Conservation (phyloP, 2,797 vertebrate genomes). For the Bothrops alternatus region DNA sequence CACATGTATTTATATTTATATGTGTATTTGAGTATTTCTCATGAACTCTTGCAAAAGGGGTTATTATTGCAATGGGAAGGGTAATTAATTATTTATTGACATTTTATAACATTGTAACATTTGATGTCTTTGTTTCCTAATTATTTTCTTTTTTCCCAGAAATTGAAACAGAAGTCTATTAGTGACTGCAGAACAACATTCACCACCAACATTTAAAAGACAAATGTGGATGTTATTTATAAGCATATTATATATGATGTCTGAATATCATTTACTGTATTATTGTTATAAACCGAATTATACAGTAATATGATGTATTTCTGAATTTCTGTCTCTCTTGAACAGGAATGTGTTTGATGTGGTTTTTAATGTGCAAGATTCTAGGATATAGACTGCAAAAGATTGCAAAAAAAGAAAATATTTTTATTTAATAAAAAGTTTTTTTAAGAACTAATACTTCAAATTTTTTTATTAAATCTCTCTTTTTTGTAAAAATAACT, state of each 20-base stretch:
- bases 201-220: background rate
- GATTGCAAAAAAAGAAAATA: background rate
- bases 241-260: background rate
- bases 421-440: background rate
- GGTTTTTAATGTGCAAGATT: background rate
- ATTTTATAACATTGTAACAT: background rate
- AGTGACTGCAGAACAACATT: background rate
- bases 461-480: background rate
- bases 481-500: background rate
- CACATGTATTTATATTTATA: background rate
- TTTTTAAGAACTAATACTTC: background rate
- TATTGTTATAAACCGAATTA: background rate
- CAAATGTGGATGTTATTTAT: background rate
- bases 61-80: background rate
- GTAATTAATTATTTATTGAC: background rate
- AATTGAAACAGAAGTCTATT: background rate
- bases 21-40: background rate
- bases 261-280: background rate
- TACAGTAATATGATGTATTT: background rate
- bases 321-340: background rate
- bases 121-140: background rate
- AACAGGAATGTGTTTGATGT: background rate
- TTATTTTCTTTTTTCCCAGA: background rate
- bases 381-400: background rate
- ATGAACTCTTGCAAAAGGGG: background rate